Percentiles rank a stretch among this genome's conserved stretches.
Evolutionary conservation across 1,140 invertebrate genomes (phyloP).

Genomic region (Drosophila athabasca): DNA sequence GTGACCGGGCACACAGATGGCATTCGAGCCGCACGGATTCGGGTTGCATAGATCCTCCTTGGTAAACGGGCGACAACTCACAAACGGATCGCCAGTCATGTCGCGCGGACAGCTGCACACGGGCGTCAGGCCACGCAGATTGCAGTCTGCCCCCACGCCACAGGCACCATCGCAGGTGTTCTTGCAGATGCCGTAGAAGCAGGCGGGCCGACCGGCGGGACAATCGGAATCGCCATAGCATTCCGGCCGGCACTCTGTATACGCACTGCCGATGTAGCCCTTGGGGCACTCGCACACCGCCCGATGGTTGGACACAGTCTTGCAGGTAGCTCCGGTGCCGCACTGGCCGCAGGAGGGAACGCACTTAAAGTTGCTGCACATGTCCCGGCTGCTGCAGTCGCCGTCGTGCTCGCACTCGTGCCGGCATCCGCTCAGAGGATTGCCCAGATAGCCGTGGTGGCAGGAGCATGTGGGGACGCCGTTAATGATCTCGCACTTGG

Average conservation of each 20-base stretch:
- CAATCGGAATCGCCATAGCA: slow-evolving; percentile 90
- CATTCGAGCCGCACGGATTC: slow-evolving; percentile 93
- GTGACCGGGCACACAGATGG: slow-evolving; percentile 91
- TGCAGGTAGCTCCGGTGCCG: slow-evolving; percentile 91
- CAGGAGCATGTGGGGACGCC: slow-evolving; percentile 91
- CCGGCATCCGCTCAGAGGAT: slow-evolving; percentile 89
- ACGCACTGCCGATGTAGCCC: slow-evolving; percentile 91
- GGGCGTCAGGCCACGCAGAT: slow-evolving; percentile 89
- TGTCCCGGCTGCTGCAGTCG: slow-evolving; percentile 88
- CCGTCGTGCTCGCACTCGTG: slow-evolving; percentile 89
- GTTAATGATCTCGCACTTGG: slow-evolving; percentile 90
- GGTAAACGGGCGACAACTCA: slow-evolving; percentile 91
- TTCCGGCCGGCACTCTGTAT: slow-evolving; percentile 89
- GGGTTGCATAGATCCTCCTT: slow-evolving; percentile 92
- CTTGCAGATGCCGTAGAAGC: slow-evolving; percentile 91
- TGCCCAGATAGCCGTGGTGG: slow-evolving; percentile 88
- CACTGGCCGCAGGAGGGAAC: slow-evolving; percentile 91
- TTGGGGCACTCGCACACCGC: slow-evolving; percentile 92
- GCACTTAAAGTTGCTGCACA: slow-evolving; percentile 91
- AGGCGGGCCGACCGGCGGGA: slow-evolving; percentile 90
- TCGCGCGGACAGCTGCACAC: slow-evolving; percentile 93
- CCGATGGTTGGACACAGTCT: slow-evolving; percentile 89
- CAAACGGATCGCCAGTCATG: slow-evolving; percentile 94
- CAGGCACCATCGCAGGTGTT: slow-evolving; percentile 92
- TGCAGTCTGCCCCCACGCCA: slow-evolving; percentile 88